These are phyloP conservation scores for Psilanteris sp. DNA, from an alignment of 1,140 invertebrate species.

Conservation along the genomic window DNA sequence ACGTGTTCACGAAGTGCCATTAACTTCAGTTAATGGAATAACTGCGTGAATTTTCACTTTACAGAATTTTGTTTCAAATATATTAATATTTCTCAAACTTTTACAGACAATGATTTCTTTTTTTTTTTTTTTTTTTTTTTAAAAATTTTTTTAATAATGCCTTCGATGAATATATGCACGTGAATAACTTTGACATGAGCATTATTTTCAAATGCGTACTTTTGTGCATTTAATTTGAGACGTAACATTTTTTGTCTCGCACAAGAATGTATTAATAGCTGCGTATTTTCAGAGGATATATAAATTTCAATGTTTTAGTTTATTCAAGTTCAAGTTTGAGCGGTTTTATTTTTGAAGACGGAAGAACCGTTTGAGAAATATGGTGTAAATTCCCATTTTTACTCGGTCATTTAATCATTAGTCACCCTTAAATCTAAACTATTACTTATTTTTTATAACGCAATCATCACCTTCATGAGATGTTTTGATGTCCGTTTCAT, in stretches of 20 bases:
- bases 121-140: constrained; percentile 13
- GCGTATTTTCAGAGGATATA: constrained; percentile 21
- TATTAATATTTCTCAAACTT: too few species aligned
- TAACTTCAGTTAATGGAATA: constrained; percentile 67
- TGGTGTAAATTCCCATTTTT: constrained; percentile 19
- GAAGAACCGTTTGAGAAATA: not conserved
- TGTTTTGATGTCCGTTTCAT: constrained; percentile 3
- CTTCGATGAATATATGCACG: constrained; percentile 18
- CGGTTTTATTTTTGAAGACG: constrained; percentile 29
- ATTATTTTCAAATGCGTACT: constrained; percentile 56
- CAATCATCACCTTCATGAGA: not conserved
- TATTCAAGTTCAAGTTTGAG: constrained; percentile 44
- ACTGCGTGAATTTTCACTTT: constrained; percentile 38
- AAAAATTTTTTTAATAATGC: constrained; percentile 5
- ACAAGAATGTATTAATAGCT: constrained; percentile 22
- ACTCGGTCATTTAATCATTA: constrained; percentile 1
- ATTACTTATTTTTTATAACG: constrained; percentile 2
- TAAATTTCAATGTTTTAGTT: constrained; percentile 16
- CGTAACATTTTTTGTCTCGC: constrained; percentile 13
- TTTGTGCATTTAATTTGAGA: constrained; percentile 47
- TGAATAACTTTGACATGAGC: constrained; percentile 49
- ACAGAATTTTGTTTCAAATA: too few species aligned
- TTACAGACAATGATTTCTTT: too few species aligned
- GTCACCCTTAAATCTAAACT: not conserved
- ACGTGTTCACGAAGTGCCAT: constrained; percentile 79